These are phyloP conservation scores for Petrosia ficiformis DNA, from an alignment of 37 sponge, comb jelly and placozoan genomes.

Conservation along the genomic window DNA sequence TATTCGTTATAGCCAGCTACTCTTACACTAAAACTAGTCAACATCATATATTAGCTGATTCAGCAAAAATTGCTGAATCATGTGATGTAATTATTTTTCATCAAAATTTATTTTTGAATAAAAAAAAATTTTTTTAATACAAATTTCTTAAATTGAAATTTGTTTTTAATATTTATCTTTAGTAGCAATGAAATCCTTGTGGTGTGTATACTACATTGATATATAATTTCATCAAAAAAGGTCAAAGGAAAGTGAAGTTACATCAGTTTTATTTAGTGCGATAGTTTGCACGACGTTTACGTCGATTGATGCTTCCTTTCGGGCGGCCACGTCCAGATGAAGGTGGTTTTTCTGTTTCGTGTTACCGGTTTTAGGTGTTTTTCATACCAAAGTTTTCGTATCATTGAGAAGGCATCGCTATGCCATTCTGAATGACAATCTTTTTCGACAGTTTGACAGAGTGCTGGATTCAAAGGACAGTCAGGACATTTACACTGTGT, in stretches of 20 bases:
- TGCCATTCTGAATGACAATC: constrained; percentile 15
- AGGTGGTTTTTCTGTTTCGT: neutral
- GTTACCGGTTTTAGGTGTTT: neutral
- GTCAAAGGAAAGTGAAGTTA: neutral
- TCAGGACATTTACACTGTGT: constrained; percentile 13
- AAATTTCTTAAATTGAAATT: neutral
- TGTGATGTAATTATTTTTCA: neutral
- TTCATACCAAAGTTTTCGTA: constrained; percentile 2
- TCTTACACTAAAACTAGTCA: neutral
- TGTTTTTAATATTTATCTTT: neutral
- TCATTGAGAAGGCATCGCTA: neutral
- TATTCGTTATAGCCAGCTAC: neutral
- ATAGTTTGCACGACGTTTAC: neutral
- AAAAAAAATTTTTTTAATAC: neutral
- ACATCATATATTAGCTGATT: neutral
- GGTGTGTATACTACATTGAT: neutral
- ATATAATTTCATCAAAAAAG: too few species aligned
- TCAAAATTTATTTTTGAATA: neutral
- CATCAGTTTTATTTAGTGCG: neutral
- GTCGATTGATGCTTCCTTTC: neutral
- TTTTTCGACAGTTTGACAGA: neutral
- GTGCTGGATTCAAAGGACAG: constrained; percentile 9
- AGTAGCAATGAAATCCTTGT: neutral
- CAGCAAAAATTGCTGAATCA: neutral
- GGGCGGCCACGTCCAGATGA: neutral